Conservation (phyloP, 1,140 invertebrate genomes). For the Caerostris darwini region DNA sequence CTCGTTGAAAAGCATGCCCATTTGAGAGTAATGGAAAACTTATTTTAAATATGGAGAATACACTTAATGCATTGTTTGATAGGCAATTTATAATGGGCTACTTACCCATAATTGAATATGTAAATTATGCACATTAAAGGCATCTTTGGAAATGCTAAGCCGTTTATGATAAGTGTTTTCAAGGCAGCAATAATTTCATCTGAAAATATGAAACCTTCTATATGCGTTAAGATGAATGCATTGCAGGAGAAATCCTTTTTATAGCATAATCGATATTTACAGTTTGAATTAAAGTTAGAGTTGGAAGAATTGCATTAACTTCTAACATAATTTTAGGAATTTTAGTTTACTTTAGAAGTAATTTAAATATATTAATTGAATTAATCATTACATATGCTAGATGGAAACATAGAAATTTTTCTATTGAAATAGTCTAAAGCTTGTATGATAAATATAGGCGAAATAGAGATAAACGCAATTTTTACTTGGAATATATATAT, state of each 20-base stretch:
- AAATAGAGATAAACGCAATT: no score
- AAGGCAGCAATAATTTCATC: constrained; percentile 14
- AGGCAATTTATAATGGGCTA: constrained; percentile 43
- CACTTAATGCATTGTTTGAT: constrained; percentile 36
- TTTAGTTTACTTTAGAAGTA: no score
- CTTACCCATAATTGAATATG: constrained; percentile 47
- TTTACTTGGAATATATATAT: no score
- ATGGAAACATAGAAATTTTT: no score
- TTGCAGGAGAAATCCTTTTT: background rate
- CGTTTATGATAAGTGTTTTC: constrained; percentile 23
- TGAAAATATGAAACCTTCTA: background rate
- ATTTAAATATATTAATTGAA: no score
- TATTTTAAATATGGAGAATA: constrained; percentile 37
- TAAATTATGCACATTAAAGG: background rate
- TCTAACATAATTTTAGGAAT: background rate
- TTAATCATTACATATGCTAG: no score
- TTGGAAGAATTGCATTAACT: background rate
- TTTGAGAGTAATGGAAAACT: background rate
- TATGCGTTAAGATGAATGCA: background rate
- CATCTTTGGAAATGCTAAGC: background rate
- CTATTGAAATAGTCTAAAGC: no score
- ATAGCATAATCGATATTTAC: background rate
- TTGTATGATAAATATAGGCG: no score
- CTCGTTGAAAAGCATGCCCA: background rate
- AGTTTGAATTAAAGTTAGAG: background rate